phyloP scores from a whole-genome alignment of 2,888 invertebrate species.

The Thera britannica region DNA sequence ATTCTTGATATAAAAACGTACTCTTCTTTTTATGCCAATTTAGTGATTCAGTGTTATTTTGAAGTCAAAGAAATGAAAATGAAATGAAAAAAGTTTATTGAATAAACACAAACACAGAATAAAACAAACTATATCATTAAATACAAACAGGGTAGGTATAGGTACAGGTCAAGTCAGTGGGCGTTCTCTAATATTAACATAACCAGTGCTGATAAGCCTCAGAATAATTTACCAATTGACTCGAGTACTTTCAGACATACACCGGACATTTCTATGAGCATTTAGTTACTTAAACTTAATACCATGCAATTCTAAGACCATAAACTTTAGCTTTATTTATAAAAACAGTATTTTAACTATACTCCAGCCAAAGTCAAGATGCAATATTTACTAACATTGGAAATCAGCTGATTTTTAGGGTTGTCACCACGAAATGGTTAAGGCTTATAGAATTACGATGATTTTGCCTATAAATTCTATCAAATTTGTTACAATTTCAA shows the following conservation, averaged over 20 bases:
- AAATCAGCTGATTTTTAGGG: too few species aligned
- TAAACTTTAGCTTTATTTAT: slow-evolving; percentile 8
- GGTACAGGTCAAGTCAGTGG: not conserved
- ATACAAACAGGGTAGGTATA: not conserved
- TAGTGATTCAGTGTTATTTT: not conserved
- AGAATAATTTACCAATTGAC: slow-evolving; percentile 34
- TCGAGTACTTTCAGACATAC: slow-evolving; percentile 58
- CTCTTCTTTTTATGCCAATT: not conserved
- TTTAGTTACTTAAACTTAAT: slow-evolving; percentile 43
- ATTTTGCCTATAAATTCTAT: too few species aligned
- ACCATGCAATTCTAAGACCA: slow-evolving; percentile 22
- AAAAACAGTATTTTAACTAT: slow-evolving; percentile 1
- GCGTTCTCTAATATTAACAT: not conserved
- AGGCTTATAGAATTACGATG: too few species aligned
- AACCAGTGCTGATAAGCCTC: not conserved
- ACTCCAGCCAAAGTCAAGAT: too few species aligned
- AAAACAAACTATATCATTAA: too few species aligned
- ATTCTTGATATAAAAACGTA: not conserved
- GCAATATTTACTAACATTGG: too few species aligned
- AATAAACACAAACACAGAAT: too few species aligned
- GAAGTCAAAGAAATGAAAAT: not conserved
- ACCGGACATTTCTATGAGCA: slow-evolving; percentile 75
- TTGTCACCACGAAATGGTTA: too few species aligned
- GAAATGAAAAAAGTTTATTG: not conserved
- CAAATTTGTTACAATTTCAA: too few species aligned